These are phyloP conservation scores for Drosophila lacicola DNA, from an alignment of 2,888 invertebrate genomes.

Conservation along the genomic window DNA sequence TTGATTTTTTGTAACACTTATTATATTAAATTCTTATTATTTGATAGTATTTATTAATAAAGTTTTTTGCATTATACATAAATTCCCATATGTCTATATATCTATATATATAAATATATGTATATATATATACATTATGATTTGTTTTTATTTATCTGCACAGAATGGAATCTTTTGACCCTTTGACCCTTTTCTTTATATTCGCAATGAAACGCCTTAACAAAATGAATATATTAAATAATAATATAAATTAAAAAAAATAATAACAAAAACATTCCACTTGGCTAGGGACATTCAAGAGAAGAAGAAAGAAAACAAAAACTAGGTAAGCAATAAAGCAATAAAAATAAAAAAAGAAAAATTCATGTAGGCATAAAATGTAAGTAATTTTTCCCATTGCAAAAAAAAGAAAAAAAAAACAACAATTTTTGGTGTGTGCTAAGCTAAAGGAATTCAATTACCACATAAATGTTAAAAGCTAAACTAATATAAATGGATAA, in stretches of 20 bases:
- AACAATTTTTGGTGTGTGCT: slow-evolving; percentile 44
- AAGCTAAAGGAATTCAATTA: slow-evolving; percentile 63
- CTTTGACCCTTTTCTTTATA: slow-evolving; percentile 1
- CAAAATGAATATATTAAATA: slow-evolving; percentile 19
- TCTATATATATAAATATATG: too few relatives aligned
- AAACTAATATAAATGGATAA: slow-evolving; percentile 19
- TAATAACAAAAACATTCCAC: slow-evolving; percentile 17
- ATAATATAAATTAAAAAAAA: not conserved
- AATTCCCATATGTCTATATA: not conserved
- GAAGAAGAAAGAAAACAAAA: slow-evolving; percentile 15
- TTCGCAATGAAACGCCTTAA: slow-evolving; percentile 33
- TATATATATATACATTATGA: not conserved
- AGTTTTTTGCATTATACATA: slow-evolving; percentile 67
- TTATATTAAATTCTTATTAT: slow-evolving; percentile 59
- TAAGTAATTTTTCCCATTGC: slow-evolving; percentile 48
- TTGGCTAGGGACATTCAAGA: slow-evolving; percentile 26
- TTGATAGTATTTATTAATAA: slow-evolving; percentile 76
- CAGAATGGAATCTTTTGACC: not conserved
- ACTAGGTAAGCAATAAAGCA: slow-evolving; percentile 59
- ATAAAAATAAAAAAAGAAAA: slow-evolving; percentile 50
- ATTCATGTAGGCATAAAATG: slow-evolving; percentile 21
- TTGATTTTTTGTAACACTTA: slow-evolving; percentile 61
- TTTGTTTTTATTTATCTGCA: slow-evolving; percentile 17
- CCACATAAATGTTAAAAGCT: slow-evolving; percentile 49
- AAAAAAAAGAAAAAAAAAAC: slow-evolving; percentile 3